Conservation (phyloP, 2,113 vertebrate genomes). For the Genyomyrus donnyi region DNA sequence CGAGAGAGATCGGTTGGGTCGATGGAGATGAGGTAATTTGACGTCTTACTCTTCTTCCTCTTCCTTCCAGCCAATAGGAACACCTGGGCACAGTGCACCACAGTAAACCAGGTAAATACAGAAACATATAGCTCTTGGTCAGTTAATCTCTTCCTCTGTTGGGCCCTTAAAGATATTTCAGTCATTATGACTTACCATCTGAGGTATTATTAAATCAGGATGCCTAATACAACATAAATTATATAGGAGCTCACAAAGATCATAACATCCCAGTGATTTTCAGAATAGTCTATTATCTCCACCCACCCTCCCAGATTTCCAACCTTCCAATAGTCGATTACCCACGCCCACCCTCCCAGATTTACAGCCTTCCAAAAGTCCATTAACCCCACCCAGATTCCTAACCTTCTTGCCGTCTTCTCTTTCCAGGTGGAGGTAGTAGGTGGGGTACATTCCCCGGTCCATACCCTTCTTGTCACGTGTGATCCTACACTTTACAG, state of each 20-base stretch:
- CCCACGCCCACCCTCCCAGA: not conserved
- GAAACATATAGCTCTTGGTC: not conserved
- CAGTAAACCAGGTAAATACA: not conserved
- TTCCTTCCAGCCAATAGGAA: slow-evolving; percentile 96
- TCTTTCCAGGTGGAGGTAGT: slow-evolving; percentile 95
- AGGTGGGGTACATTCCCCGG: slow-evolving; percentile 97
- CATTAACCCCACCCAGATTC: not conserved
- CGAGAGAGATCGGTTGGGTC: slow-evolving; percentile 96
- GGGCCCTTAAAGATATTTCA: not conserved
- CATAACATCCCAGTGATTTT: not conserved
- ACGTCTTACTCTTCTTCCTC: slow-evolving; percentile 98
- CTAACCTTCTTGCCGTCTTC: slow-evolving; percentile 95
- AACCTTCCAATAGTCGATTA: too few species aligned
- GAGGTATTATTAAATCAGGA: not conserved
- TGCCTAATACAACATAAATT: not conserved
- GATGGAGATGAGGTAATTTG: slow-evolving; percentile 99
- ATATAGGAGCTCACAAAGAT: not conserved
- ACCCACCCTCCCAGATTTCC: not conserved
- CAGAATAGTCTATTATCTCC: not conserved
- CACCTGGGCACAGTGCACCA: slow-evolving; percentile 57
- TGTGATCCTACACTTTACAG: slow-evolving; percentile 95
- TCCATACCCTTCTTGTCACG: slow-evolving; percentile 99
- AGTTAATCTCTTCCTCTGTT: not conserved
- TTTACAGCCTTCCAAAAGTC: not conserved
- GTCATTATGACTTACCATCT: not conserved